Percentiles rank a stretch among this genome's conserved stretches.
Evolutionary conservation across 2,888 invertebrate species (phyloP).

Genomic region (Latheticus oryzae): DNA sequence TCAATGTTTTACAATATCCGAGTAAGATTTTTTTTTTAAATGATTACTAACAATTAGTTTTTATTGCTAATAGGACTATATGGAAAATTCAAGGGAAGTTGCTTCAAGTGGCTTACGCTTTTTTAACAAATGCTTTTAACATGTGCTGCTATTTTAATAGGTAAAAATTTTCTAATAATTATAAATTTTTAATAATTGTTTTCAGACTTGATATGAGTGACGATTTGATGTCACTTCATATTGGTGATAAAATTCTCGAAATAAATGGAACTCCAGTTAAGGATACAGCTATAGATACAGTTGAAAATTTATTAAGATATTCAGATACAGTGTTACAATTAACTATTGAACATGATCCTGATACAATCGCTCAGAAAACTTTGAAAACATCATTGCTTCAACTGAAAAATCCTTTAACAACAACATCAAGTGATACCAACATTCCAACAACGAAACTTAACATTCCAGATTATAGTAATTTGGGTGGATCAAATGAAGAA

Average conservation of each 20-base stretch:
- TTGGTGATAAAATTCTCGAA: slow-evolving; percentile 93
- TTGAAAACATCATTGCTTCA: slow-evolving; percentile 46
- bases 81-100: slow-evolving; percentile 77
- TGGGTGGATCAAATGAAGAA: slow-evolving; percentile 52
- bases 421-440: slow-evolving; percentile 64
- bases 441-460: slow-evolving; percentile 59
- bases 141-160: slow-evolving; percentile 73
- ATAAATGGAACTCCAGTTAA: slow-evolving; percentile 91
- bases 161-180: neutral
- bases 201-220: slow-evolving; percentile 83
- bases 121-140: slow-evolving; percentile 78
- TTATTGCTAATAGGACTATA: slow-evolving; percentile 65
- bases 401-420: slow-evolving; percentile 60
- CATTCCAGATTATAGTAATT: slow-evolving; percentile 48
- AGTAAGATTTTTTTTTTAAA: slow-evolving; percentile 67
- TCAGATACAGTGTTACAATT: slow-evolving; percentile 83
- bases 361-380: slow-evolving; percentile 71
- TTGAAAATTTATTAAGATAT: slow-evolving; percentile 79
- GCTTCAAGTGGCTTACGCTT: slow-evolving; percentile 76
- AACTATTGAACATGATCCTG: slow-evolving; percentile 91
- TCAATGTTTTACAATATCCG: slow-evolving; percentile 75
- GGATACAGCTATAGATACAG: slow-evolving; percentile 82
- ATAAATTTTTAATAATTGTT: slow-evolving; percentile 10
- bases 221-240: slow-evolving; percentile 85
- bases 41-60: slow-evolving; percentile 5